Conservation (phyloP, 2,113 vertebrate species). For the Parus major region DNA sequence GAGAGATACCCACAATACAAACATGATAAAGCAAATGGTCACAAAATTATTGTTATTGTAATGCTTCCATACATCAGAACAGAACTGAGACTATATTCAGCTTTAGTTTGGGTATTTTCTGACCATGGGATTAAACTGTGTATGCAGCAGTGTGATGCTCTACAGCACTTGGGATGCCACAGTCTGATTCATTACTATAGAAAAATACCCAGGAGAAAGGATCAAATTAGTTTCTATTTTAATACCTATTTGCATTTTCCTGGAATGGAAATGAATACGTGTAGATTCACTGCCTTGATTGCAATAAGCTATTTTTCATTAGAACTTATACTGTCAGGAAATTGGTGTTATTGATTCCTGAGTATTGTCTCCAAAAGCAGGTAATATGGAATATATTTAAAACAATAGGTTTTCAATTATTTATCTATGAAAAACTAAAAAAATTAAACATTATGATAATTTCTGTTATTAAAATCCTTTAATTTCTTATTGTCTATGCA, state of each 20-base stretch:
- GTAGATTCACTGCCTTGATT: background rate
- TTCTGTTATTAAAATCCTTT: background rate
- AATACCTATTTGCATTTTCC: background rate
- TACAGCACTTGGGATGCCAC: background rate
- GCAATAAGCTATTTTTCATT: background rate
- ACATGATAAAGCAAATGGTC: background rate
- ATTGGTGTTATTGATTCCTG: background rate
- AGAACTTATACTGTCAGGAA: background rate
- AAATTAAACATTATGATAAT: background rate
- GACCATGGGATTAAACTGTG: background rate
- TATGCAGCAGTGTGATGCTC: background rate
- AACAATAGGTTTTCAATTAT: conserved; percentile 4
- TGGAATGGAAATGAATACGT: background rate
- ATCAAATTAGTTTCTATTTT: background rate
- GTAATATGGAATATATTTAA: background rate
- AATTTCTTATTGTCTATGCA: background rate
- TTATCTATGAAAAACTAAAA: background rate
- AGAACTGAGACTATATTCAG: background rate
- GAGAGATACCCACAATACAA: background rate
- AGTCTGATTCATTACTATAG: background rate
- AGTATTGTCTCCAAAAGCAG: background rate
- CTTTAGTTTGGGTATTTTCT: background rate
- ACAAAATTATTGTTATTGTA: background rate
- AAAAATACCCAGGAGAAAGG: background rate
- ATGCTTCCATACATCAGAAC: background rate